Evolutionary conservation across 2,797 vertebrate genomes (phyloP), one percentile per base, ranked within the genome.

Genomic region (Harpagifer antarcticus): DNA sequence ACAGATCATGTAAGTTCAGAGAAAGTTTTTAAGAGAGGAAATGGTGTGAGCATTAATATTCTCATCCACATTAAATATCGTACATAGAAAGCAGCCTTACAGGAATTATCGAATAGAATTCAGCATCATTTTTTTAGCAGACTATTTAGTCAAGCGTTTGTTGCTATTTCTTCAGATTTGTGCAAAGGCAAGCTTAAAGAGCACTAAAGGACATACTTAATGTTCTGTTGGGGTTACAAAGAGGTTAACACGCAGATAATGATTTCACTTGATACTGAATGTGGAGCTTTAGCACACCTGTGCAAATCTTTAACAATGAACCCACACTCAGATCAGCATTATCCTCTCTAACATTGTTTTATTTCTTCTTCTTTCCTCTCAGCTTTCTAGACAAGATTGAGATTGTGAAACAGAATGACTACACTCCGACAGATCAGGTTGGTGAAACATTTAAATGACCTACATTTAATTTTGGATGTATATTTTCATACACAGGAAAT

Each of bases 361-460:
- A 2, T 1, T 14, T 37, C 23, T 52, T 53, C 9, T 63, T 44
- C 8, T 31, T 15, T 84, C n/a, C 68, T 23, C 78, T 54, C 74
- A 95, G 93, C 81, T 94, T 94, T 88, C 85, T 94, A 81, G 94
- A 94, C 76, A 95, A 94, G 89, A 94, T 94, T 9, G 92, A 94
- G 82, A 97, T 98, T 81, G 97, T 99, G 90, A 97, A 97, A 90
- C 97, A 97, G 92, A 97, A 86, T 4, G 98, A 99, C 85, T 99
- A 99, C 55, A 98, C 97, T 79, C 98, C 98, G 0, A 96, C 97
- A 79, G 98, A 99, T 91, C 98, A 99, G 96, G 98, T 95, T 72
- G 47, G 93, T 83, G 16, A 75, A 61, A 20, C 17, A 67, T 2
- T 60, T 19, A 20, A 48, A 19, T n/a, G 5, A 44, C 3, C 44